These are phyloP conservation scores for Mesoligia furuncula DNA, from an alignment of 2,888 invertebrate species.

Conservation along the genomic window DNA sequence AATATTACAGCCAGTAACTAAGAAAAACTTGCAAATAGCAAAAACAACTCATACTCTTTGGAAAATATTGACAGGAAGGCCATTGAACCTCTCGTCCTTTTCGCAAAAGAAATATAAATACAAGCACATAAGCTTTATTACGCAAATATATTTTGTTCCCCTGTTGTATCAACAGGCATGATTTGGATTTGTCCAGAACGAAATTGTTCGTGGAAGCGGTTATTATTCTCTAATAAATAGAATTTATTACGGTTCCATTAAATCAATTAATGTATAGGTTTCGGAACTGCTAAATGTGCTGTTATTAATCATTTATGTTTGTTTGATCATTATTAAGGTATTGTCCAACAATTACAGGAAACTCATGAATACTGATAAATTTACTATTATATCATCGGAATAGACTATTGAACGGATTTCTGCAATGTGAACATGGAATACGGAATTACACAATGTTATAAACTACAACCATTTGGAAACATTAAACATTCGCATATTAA, in stretches of 20 bases:
- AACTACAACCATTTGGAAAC: slow-evolving; percentile 53
- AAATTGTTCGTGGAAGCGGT: slow-evolving; percentile 21
- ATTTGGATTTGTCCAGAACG: slow-evolving; percentile 10
- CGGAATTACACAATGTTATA: slow-evolving; percentile 32
- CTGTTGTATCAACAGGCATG: slow-evolving; percentile 18
- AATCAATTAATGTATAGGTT: slow-evolving; percentile 21
- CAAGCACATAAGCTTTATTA: slow-evolving; percentile 6
- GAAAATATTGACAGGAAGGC: not conserved
- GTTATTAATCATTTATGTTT: slow-evolving; percentile 13
- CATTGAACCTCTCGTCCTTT: not conserved
- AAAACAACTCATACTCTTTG: not conserved
- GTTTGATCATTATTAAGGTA: slow-evolving; percentile 7
- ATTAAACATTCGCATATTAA: slow-evolving; percentile 58
- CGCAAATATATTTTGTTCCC: slow-evolving; percentile 4
- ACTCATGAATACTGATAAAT: not conserved
- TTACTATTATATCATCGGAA: not conserved
- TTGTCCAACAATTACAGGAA: not conserved
- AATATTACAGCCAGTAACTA: not conserved
- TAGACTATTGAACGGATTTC: slow-evolving; percentile 11
- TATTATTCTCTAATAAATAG: not conserved
- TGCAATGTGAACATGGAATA: slow-evolving; percentile 21
- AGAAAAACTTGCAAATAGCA: not conserved
- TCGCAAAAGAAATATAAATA: not conserved
- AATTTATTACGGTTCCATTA: slow-evolving; percentile 31
- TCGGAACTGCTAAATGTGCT: not conserved